Evolutionary conservation across 2,797 vertebrate genomes (phyloP).

Genomic region (Coreius guichenoti): DNA sequence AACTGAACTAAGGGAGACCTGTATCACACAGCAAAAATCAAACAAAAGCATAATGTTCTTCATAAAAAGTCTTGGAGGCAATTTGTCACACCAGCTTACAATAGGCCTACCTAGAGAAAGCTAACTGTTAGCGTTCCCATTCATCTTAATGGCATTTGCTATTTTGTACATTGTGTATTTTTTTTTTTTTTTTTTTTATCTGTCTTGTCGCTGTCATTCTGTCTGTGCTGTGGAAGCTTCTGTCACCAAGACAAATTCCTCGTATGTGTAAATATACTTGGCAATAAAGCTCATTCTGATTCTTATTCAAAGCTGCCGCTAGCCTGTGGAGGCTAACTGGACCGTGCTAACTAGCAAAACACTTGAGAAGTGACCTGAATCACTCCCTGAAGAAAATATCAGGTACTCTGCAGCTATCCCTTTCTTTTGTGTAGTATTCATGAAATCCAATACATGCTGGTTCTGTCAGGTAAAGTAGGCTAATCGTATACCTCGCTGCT

Average conservation of each 20-base stretch:
- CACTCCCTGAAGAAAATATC: neutral
- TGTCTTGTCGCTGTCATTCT: neutral
- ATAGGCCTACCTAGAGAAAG: neutral
- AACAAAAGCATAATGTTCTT: neutral
- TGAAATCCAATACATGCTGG: neutral
- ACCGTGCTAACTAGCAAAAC: neutral
- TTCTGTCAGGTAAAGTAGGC: conserved; percentile 33
- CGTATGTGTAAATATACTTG: neutral
- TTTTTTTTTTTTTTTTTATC: too few species aligned
- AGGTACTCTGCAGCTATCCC: neutral
- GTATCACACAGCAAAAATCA: neutral
- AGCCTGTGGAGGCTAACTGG: neutral
- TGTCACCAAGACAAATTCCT: neutral
- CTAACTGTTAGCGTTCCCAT: neutral
- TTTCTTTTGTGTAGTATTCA: neutral
- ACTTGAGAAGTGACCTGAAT: conserved; percentile 4
- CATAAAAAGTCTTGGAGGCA: neutral
- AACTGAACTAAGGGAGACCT: neutral
- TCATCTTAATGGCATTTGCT: neutral
- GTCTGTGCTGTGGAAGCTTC: neutral
- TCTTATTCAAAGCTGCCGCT: neutral
- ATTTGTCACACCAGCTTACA: neutral
- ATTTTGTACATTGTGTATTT: too few species aligned
- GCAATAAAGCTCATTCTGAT: neutral
- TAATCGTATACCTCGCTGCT: neutral